Evolutionary conservation across 2,113 vertebrate species (phyloP).

Genomic region (Solea senegalensis): DNA sequence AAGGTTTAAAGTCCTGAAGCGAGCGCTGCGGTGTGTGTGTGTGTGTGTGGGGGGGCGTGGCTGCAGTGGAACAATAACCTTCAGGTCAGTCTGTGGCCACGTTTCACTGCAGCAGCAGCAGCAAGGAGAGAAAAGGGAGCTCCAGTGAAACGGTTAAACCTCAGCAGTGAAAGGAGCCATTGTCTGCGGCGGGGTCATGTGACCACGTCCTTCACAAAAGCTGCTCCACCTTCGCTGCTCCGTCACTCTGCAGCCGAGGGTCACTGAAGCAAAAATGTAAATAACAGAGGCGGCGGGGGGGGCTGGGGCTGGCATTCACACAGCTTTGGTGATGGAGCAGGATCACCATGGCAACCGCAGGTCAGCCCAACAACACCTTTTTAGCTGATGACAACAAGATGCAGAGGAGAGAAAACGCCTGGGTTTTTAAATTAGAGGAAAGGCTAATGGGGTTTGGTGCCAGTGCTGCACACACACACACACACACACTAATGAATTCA

Average conservation of each 20-base stretch:
- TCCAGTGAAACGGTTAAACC: conserved; percentile 42
- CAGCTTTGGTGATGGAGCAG: conserved; percentile 22
- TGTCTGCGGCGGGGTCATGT: conserved; percentile 56
- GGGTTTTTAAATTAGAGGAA: conserved; percentile 6
- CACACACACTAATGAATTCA: conserved; percentile 33
- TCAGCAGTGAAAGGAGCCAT: conserved; percentile 60
- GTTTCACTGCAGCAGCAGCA: conserved; percentile 10
- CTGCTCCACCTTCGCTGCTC: conserved; percentile 33
- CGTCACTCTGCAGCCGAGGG: conserved; percentile 31
- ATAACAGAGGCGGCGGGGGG: conserved; percentile 37
- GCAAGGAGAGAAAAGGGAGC: neutral
- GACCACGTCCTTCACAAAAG: conserved; percentile 60
- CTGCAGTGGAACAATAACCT: neutral
- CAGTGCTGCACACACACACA: too few relatives aligned
- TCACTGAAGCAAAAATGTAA: conserved; percentile 62
- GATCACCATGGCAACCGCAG: conserved; percentile 80
- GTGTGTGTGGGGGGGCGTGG: neutral
- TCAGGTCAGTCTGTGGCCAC: conserved; percentile 18
- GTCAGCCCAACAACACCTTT: conserved; percentile 81
- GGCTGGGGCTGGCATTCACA: conserved; percentile 34
- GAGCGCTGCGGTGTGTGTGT: neutral
- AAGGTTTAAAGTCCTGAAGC: conserved; percentile 1
- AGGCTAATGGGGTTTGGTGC: conserved; percentile 12
- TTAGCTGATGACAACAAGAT: conserved; percentile 33
- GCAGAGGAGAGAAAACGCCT: too few relatives aligned